Conservation (phyloP, 2,888 invertebrate species). For the Orgyia antiqua region DNA sequence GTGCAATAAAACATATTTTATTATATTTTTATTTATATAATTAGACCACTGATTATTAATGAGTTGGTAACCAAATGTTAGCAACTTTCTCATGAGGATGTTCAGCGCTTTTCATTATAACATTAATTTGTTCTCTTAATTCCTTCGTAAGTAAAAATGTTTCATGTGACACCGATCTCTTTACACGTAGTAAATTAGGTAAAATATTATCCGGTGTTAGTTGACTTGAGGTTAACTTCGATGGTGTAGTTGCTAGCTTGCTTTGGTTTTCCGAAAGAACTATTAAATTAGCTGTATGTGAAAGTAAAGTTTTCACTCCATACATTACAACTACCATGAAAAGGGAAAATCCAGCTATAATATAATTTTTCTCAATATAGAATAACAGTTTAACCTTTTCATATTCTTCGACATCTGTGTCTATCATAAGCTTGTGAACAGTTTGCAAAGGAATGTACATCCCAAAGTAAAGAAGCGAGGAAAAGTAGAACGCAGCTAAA, state of each 20-base stretch:
- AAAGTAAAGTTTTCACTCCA: constrained; percentile 40
- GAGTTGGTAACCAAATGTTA: too few species aligned
- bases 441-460: constrained; percentile 50
- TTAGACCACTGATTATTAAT: too few species aligned
- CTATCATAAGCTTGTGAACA: constrained; percentile 40
- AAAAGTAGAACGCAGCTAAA: constrained; percentile 35
- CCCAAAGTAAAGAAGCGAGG: constrained; percentile 47
- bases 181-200: constrained; percentile 45
- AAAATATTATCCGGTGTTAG: constrained; percentile 30
- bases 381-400: constrained; percentile 43
- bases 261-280: constrained; percentile 28
- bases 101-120: constrained; percentile 37
- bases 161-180: constrained; percentile 58
- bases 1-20: too few species aligned
- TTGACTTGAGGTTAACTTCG: constrained; percentile 15
- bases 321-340: constrained; percentile 52
- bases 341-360: constrained; percentile 59
- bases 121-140: constrained; percentile 46
- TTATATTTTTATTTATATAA: too few species aligned
- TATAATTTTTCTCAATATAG: constrained; percentile 54
- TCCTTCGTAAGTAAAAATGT: constrained; percentile 51
- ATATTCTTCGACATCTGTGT: constrained; percentile 26
- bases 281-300: constrained; percentile 43
- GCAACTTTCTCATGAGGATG: constrained; percentile 29
- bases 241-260: constrained; percentile 3